A percentile compares a stretch with the other conserved stretches of the same genome.
Conservation (phyloP, 2,113 vertebrate genomes). For the Barnardius zonarius region DNA sequence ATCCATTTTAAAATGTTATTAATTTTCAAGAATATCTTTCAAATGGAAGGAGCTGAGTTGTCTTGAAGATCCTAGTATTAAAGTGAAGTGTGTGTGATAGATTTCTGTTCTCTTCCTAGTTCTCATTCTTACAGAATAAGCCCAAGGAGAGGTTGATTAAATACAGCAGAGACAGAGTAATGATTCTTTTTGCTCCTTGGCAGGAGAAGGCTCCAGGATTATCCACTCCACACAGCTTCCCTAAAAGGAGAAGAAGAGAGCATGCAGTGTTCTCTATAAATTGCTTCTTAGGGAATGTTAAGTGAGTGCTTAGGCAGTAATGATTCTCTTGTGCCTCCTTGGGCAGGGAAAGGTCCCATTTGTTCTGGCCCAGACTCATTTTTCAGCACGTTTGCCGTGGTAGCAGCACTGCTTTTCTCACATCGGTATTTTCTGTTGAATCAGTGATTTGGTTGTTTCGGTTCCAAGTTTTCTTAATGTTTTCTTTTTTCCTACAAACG, state of each 20-base stretch:
- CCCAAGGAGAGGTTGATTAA: neutral
- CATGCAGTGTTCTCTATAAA: neutral
- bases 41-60: neutral
- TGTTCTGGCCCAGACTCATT: neutral
- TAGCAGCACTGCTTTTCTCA: neutral
- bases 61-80: neutral
- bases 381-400: neutral
- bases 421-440: neutral
- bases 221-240: neutral
- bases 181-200: neutral
- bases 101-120: neutral
- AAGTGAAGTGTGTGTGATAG: rapidly evolving
- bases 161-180: neutral
- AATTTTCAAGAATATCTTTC: neutral
- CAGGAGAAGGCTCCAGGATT: neutral
- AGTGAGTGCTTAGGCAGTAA: neutral
- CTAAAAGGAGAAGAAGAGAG: constrained; percentile 30
- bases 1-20: neutral
- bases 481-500: neutral
- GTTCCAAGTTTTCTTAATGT: constrained; percentile 1
- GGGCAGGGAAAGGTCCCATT: neutral
- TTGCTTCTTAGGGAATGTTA: neutral
- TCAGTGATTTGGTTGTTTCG: neutral
- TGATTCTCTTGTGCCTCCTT: neutral
- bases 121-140: neutral